Conservation (phyloP, 2,113 vertebrate genomes). For the Neolamprologus toae region DNA sequence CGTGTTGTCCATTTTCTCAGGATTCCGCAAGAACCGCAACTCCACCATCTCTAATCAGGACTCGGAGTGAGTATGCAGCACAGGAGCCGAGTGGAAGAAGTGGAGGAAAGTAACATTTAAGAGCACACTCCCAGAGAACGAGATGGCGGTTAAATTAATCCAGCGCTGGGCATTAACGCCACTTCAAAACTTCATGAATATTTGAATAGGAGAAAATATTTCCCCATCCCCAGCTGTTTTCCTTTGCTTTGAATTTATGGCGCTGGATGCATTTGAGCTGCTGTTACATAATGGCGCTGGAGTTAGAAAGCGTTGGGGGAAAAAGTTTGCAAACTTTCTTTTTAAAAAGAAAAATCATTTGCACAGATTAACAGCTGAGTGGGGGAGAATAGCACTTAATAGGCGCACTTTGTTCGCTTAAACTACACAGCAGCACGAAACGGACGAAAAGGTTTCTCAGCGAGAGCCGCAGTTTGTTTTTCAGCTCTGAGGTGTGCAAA, state of each 20-base stretch:
- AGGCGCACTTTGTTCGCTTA: not conserved
- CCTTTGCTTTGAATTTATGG: not conserved
- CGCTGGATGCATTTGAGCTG: not conserved
- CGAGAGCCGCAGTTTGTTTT: not conserved
- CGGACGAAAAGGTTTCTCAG: not conserved
- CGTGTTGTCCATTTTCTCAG: constrained; percentile 72
- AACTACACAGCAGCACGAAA: not conserved
- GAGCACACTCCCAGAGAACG: constrained; percentile 10
- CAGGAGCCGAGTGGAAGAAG: not conserved
- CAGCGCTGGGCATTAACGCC: not conserved
- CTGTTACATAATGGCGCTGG: not conserved
- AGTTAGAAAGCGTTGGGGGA: not conserved
- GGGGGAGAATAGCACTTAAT: not conserved
- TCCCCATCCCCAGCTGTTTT: constrained; percentile 5
- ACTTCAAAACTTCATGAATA: constrained; percentile 34
- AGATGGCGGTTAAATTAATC: constrained; percentile 6
- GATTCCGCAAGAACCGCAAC: constrained; percentile 74
- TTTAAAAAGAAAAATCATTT: not conserved
- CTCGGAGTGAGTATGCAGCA: constrained; percentile 38
- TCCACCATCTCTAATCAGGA: constrained; percentile 69
- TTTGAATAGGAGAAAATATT: constrained; percentile 30
- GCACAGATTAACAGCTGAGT: not conserved
- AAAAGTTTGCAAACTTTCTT: not conserved
- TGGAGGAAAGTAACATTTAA: not conserved
- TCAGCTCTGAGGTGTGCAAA: not conserved